A percentile compares a stretch with the other conserved stretches of the same genome.
phyloP scores from a whole-genome alignment of 2,888 invertebrate species.

The Alviniconcha strummeri region DNA sequence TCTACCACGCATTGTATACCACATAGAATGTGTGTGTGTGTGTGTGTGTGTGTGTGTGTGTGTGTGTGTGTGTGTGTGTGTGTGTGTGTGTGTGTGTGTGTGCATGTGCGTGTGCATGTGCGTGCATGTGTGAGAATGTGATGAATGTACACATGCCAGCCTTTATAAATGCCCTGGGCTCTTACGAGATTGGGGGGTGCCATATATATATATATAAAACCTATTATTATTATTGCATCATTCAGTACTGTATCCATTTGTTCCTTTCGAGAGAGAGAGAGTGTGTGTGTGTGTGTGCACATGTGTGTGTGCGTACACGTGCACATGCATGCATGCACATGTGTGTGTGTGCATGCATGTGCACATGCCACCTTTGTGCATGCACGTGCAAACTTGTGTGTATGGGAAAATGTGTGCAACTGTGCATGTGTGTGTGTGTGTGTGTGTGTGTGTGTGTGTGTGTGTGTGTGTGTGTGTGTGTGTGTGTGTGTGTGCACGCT shows the following conservation, averaged over 20 bases:
- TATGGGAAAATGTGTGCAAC: neutral
- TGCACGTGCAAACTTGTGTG: neutral
- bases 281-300: no score
- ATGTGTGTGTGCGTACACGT: neutral
- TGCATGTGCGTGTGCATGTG: neutral
- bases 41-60: conserved; percentile 1
- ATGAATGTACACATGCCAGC: no score
- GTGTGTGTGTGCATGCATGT: neutral
- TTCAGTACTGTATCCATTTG: no score
- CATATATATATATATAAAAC: no score
- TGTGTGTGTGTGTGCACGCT: neutral
- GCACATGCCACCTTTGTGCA: neutral
- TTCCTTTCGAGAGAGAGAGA: no score
- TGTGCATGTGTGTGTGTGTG: neutral
- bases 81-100: neutral
- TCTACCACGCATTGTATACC: no score
- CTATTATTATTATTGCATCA: no score
- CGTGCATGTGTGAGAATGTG: no score
- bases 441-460: conserved; percentile 14
- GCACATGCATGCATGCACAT: neutral
- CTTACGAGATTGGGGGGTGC: no score
- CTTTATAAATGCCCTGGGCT: no score
- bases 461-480: neutral
- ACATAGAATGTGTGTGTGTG: neutral
- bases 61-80: neutral